Percentiles rank a stretch among this genome's conserved stretches.
phyloP scores from a whole-genome alignment of 2,888 invertebrate species.

The Lasioglossum zephyrum region DNA sequence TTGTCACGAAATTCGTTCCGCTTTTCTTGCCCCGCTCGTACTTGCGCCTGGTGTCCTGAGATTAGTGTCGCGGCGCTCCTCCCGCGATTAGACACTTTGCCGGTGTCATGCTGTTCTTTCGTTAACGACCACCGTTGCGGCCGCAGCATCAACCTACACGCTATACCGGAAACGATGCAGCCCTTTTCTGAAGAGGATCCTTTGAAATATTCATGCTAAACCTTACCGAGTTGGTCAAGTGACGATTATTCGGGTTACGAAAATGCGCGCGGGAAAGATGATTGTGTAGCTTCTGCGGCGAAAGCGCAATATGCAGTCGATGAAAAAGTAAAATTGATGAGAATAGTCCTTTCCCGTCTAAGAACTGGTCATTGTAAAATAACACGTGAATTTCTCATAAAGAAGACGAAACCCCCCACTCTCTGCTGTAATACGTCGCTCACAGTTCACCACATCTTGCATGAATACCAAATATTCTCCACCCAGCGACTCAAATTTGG shows the following conservation, averaged over 20 bases:
- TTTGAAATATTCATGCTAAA: neutral
- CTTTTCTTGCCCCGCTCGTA: conserved; percentile 30
- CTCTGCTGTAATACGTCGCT: too few species aligned
- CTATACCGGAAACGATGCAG: neutral
- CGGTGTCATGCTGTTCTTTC: neutral
- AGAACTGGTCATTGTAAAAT: too few species aligned
- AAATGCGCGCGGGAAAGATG: neutral
- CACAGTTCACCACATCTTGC: too few species aligned
- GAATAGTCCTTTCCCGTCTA: neutral
- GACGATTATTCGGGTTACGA: neutral
- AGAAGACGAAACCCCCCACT: too few species aligned
- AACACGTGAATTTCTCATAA: too few species aligned
- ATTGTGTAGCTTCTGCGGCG: too few species aligned
- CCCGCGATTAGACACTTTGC: neutral
- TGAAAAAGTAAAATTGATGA: neutral
- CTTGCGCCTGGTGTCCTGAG: conserved; percentile 15
- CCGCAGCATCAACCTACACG: neutral
- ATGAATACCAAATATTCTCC: too few species aligned
- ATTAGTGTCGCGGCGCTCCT: conserved; percentile 17
- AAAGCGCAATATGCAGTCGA: neutral
- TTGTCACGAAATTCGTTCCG: conserved; percentile 41
- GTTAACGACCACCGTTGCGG: neutral
- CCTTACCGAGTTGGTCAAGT: neutral
- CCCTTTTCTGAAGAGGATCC: neutral
- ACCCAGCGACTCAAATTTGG: too few species aligned